Evolutionary conservation across 2,888 invertebrate genomes (phyloP).

Genomic region (Myopa testacea): DNA sequence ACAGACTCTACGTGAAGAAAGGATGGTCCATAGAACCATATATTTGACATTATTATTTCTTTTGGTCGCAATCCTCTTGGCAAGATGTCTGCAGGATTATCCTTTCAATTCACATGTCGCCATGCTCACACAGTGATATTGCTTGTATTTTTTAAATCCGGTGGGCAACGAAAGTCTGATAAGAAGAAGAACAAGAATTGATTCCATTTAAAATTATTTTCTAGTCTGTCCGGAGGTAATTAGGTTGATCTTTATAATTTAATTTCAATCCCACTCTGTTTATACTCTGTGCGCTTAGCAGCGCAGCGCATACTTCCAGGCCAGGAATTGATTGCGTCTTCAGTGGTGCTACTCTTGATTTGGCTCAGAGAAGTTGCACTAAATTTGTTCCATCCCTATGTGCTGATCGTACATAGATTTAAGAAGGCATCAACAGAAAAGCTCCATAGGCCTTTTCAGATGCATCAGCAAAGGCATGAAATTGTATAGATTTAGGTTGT

Average conservation of each 20-base stretch:
- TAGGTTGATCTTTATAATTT: background rate
- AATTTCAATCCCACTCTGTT: background rate
- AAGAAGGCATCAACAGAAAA: no score
- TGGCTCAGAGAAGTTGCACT: background rate
- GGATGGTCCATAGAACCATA: no score
- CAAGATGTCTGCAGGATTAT: no score
- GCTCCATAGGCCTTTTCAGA: no score
- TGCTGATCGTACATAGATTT: background rate
- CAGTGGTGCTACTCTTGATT: slow-evolving; percentile 2
- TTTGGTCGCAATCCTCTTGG: no score
- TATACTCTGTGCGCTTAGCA: background rate
- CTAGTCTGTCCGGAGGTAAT: slow-evolving; percentile 52
- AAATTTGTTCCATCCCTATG: background rate
- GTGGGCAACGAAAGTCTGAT: slow-evolving; percentile 45
- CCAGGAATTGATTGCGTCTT: background rate
- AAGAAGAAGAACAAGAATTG: no score
- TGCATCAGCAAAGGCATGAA: background rate
- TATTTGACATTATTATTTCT: no score
- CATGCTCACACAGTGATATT: no score
- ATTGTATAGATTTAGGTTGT: background rate
- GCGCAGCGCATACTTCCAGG: background rate
- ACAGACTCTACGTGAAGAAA: no score
- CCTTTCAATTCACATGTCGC: no score
- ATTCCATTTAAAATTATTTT: slow-evolving; percentile 53
- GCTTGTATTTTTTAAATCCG: slow-evolving; percentile 43